Evolutionary conservation across 2,888 invertebrate genomes (phyloP), one percentile per base, ranked within the genome.

Genomic region (Drosophila nigritarsus): DNA sequence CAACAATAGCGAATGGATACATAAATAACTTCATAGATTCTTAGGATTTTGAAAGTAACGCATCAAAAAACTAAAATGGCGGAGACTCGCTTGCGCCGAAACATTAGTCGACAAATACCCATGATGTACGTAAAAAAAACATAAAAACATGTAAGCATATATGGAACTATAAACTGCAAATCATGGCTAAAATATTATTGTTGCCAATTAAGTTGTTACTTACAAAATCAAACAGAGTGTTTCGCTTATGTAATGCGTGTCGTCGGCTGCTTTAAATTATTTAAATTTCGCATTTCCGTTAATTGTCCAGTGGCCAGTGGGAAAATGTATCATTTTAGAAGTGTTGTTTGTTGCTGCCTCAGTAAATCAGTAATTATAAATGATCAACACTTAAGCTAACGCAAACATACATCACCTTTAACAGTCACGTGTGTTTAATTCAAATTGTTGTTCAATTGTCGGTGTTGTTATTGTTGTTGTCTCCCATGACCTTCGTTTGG

Each of bases 31-130:
- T 63, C 30, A 27, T 40, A 27, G 3, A 61, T 36, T 65, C 38
- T 30, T 27, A n/a, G 51, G 9, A 2, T 45, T 40, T 49, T 54
- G 8, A 9, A 45, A 53, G 27, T 40, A 63, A 42, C 24, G 40
- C 34, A 30, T 27, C 32, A 54, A 18, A 27, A 24, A 45, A 18
- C 15, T 18, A 72, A 58, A 66, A 91, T 91, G 91, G 86, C 91
- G 50, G 91, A 92, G 78, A 73, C 91, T 29, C 87, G 90, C 48
- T 75, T 91, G 65, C 85, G 92, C 56, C 79, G 89, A 67, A 91
- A 91, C 74, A 82, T 90, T 38, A 91, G 83, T 68, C 89, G 91
- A 13, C 86, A 88, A 68, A 68, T 78, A 61, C 91, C 90, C 51
- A 66, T 73, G 72, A 83, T 92, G 91, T 91, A 92, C 83, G 91